Evolutionary conservation across 2,797 vertebrate genomes (phyloP).

Genomic region (Anguilla anguilla): DNA sequence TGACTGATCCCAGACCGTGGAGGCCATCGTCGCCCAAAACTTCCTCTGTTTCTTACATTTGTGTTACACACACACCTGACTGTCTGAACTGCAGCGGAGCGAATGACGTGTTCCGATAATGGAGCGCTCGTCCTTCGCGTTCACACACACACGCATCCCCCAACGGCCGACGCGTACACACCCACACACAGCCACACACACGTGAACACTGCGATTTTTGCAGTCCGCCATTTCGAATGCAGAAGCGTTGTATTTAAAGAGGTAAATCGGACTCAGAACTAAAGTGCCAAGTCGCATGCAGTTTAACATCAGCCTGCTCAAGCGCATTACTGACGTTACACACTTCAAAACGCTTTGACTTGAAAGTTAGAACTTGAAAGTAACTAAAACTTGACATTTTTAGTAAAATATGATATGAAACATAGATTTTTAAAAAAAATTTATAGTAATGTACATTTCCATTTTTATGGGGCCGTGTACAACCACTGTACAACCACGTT

Average conservation of each 20-base stretch:
- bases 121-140: background rate
- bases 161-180: background rate
- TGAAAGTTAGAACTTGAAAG: background rate
- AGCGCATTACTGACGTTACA: background rate
- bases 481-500: background rate
- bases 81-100: background rate
- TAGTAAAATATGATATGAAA: background rate
- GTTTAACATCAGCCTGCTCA: background rate
- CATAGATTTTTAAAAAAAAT: no score
- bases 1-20: background rate
- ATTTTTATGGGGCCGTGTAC: background rate
- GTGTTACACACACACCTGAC: background rate
- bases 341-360: background rate
- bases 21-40: no score
- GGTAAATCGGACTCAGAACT: background rate
- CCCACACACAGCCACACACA: conserved; percentile 3
- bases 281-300: background rate
- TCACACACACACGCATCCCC: background rate
- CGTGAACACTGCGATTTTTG: background rate
- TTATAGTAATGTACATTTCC: background rate
- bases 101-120: background rate
- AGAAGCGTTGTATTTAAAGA: background rate
- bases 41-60: background rate
- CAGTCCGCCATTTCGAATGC: background rate
- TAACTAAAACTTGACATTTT: background rate